phyloP scores from a whole-genome alignment of 1,140 invertebrate species.

The Drosophila bocki region DNA sequence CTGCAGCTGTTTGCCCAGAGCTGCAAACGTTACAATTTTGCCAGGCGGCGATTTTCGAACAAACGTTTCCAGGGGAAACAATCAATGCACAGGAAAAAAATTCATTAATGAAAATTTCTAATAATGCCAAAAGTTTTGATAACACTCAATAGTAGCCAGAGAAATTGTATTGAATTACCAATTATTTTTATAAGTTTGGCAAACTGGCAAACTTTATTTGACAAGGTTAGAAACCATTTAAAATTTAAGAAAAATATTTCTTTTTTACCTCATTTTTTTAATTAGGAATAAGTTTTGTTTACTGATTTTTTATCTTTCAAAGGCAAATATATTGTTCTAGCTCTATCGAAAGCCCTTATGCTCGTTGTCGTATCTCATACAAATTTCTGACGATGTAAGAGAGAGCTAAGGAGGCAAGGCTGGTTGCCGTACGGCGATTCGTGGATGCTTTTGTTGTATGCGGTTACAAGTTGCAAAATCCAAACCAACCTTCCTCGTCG shows the following conservation, averaged over 20 bases:
- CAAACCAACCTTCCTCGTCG: slow-evolving; percentile 27
- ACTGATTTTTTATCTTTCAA: too few relatives aligned
- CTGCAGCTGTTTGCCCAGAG: slow-evolving; percentile 70
- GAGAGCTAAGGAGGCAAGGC: slow-evolving; percentile 8
- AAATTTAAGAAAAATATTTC: too few relatives aligned
- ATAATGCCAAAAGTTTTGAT: background rate
- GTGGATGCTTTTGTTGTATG: slow-evolving; percentile 68
- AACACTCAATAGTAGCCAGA: too few relatives aligned
- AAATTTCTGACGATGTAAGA: background rate
- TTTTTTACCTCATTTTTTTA: too few relatives aligned
- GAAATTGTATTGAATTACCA: too few relatives aligned
- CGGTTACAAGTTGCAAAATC: slow-evolving; percentile 66
- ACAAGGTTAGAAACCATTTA: too few relatives aligned
- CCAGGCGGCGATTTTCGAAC: slow-evolving; percentile 36
- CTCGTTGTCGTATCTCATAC: background rate
- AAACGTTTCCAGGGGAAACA: slow-evolving; percentile 62
- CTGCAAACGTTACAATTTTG: slow-evolving; percentile 70
- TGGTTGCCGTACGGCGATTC: slow-evolving; percentile 43
- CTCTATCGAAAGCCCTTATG: background rate
- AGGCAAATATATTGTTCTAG: background rate
- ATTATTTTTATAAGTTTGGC: too few relatives aligned
- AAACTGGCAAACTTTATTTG: too few relatives aligned
- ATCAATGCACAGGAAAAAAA: slow-evolving; percentile 32
- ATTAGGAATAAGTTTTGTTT: too few relatives aligned
- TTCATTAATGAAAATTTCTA: background rate